Conservation (phyloP, 1,140 invertebrate genomes). For the Drosophila teissieri region DNA sequence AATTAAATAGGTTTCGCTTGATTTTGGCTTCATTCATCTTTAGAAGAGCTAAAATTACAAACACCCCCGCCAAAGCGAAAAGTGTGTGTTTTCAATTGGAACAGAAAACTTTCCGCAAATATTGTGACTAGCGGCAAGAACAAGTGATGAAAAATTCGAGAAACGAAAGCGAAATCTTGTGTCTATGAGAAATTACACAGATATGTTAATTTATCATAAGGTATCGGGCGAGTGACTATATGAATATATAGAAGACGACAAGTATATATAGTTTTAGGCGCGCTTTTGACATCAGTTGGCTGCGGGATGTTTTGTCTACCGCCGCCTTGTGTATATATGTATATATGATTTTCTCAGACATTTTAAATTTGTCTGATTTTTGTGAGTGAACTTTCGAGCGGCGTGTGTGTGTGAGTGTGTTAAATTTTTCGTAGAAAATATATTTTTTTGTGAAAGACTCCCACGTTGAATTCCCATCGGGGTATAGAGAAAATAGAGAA, state of each 20-base stretch:
- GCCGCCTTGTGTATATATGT: conserved; percentile 2
- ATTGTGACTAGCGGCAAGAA: conserved; percentile 19
- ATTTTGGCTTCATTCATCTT: conserved; percentile 43
- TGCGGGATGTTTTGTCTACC: conserved; percentile 61
- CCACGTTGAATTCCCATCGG: conserved; percentile 46
- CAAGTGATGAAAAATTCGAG: conserved; percentile 14
- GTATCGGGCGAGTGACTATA: conserved; percentile 45
- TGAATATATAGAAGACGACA: conserved; percentile 12
- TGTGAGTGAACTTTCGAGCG: conserved; percentile 3
- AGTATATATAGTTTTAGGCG: conserved; percentile 60
- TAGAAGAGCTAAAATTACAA: conserved; percentile 35
- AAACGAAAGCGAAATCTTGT: conserved; percentile 59
- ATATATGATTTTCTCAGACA: conserved; percentile 27
- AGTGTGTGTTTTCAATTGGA: conserved; percentile 16
- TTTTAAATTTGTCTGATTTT: conserved; percentile 45
- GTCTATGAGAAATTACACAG: conserved; percentile 66
- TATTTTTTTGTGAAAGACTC: conserved; percentile 47
- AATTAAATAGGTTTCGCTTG: conserved; percentile 65
- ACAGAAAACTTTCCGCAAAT: conserved; percentile 25
- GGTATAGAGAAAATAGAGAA: conserved; percentile 50
- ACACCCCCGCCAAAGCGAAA: conserved; percentile 7
- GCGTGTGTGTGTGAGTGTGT: conserved; percentile 18
- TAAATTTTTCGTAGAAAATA: conserved; percentile 33
- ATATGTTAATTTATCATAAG: conserved; percentile 65
- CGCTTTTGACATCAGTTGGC: conserved; percentile 69